Evolutionary conservation across 2,113 vertebrate species (phyloP), one percentile per base, ranked within the genome.

Genomic region (Chloroceryle aenea): DNA sequence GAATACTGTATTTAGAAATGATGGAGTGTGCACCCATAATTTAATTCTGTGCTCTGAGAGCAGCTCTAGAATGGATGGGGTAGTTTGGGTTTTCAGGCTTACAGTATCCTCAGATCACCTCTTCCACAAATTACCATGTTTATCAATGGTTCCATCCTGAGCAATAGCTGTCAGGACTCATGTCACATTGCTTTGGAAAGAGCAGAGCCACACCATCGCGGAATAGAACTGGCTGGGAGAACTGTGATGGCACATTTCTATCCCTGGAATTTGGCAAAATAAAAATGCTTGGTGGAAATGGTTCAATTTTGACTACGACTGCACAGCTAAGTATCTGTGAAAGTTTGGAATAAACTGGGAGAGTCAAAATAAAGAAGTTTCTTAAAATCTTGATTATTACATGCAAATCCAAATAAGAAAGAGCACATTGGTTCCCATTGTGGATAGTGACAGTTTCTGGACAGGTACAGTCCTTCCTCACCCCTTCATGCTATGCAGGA

Each of bases 71-170:
- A 59, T 47, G 38, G 14, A 56, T 78, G 38, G 32, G 27, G 14
- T 61, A 79, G 22, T 84, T 48, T 40, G 52, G 9, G 18, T 75
- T 94, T 79, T 72, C 66, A 87, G 40, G 32, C 32, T 91, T 81
- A 21, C 20, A 27, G 73, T 85, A 87, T 85, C 76, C 93, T 94
- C 69, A 84, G 47, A 52, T 92, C 52, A 91, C 73, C 42, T 78
- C 43, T 89, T 83, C 56, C 64, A 87, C 84, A 59, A 55, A 81
- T 75, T 59, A 50, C 42, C 40, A 6, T 74, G 61, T 69, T 92
- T 88, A 59, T 78, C 83, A 95, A 47, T 68, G 69, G 36, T 20
- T 76, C 29, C 10, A 11, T 66, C 32, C 55, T 20, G 45, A 74
- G 79, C 17, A 87, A 36, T 27, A 71, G 14, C 34, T 89, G 85